Base-by-base conservation (phyloP, 2,888 invertebrate species). In the Enchytraeus crypticus region DNA sequence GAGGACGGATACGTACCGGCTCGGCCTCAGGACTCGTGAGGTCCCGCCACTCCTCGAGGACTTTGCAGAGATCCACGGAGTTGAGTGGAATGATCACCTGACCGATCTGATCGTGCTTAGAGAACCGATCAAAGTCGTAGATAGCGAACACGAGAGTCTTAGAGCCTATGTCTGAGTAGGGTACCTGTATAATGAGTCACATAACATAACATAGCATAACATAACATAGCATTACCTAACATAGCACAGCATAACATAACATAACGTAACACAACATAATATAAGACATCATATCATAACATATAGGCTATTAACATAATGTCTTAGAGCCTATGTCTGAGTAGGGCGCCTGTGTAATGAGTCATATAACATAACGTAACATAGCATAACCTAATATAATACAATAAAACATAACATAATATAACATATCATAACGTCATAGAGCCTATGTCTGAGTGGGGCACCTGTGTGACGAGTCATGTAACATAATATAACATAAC, bases 301-400 rank as follows among this genome's bases (percentile, higher is more conserved):
- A 98, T 83, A 95, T 98, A 18, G 56, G 47, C 27, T 96, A 95
- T 81, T 98, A 97, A 69, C 93, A 92, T 73, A 98, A 85, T 14
- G 97, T 98, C 84, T 98, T 98, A 81, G 92, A 90, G 87, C 95
- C 93, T 65, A 97, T 92, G 77, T 98, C 98, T 69, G 96, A 93
- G 81, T 96, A 98, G 57, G 97, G 93, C 72, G 98, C 91, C 84
- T 89, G 69, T 51, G n/a, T n/a, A n/a, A n/a, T n/a, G n/a, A n/a
- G n/a, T n/a, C n/a, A n/a, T n/a, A n/a, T n/a, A n/a, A n/a, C n/a
- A n/a, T n/a, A n/a, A n/a, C n/a, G n/a, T n/a, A n/a, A n/a, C n/a
- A n/a, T n/a, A n/a, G n/a, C n/a, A n/a, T n/a, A n/a, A n/a, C n/a
- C n/a, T n/a, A n/a, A n/a, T n/a, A n/a, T n/a, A n/a, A n/a, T n/a